These are phyloP conservation scores for Notothenia coriiceps DNA, from an alignment of 2,113 vertebrate species.

Conservation along the genomic window DNA sequence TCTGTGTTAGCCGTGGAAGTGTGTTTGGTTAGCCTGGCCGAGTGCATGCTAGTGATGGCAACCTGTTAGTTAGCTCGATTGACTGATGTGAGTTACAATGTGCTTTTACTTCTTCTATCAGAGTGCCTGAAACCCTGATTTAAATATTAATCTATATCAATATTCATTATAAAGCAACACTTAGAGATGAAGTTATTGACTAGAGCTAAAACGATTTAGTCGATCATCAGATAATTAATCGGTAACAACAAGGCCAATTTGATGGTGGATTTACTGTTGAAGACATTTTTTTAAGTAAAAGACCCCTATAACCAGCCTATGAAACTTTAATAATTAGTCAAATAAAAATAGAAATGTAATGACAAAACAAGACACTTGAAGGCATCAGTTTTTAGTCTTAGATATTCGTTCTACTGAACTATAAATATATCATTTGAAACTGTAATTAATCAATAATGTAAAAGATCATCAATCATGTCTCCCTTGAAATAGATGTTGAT, in stretches of 20 bases:
- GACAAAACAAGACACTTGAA: neutral
- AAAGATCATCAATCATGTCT: neutral
- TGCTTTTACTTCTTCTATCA: neutral
- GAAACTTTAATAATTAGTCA: neutral
- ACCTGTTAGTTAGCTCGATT: neutral
- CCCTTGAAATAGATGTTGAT: too few species aligned
- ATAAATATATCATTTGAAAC: neutral
- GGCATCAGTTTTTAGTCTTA: neutral
- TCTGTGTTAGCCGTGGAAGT: neutral
- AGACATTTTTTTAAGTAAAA: too few species aligned
- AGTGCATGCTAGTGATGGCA: neutral
- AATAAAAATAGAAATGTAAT: too few species aligned
- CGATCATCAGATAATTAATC: neutral
- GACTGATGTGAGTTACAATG: neutral
- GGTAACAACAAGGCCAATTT: neutral
- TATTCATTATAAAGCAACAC: neutral
- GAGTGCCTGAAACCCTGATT: neutral
- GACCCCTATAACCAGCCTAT: neutral
- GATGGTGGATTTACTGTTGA: neutral
- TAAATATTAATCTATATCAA: neutral
- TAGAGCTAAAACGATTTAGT: neutral
- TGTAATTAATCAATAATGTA: neutral
- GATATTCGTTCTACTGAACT: neutral
- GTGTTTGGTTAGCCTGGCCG: neutral
- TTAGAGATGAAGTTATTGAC: neutral